These are phyloP conservation scores for Drosophila leontia DNA, from an alignment of 1,140 invertebrate species.

Conservation along the genomic window DNA sequence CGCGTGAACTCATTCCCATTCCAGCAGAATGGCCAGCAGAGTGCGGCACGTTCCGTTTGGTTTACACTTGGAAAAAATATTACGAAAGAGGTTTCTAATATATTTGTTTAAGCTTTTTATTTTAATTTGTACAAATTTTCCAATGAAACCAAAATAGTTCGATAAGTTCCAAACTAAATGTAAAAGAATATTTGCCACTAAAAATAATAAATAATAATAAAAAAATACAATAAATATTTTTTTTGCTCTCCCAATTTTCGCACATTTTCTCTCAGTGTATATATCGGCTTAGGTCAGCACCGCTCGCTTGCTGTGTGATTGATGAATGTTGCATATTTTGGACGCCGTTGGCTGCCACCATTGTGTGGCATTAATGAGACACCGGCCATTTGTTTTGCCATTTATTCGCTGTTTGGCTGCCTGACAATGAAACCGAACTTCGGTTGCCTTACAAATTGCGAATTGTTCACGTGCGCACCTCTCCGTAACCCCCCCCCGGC, in stretches of 20 bases:
- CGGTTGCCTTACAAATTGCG: slow-evolving; percentile 62
- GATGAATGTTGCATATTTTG: slow-evolving; percentile 82
- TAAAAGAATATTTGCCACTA: not conserved
- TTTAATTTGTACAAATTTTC: too few species aligned
- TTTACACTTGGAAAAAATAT: not conserved
- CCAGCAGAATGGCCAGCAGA: slow-evolving; percentile 49
- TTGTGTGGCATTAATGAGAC: slow-evolving; percentile 82
- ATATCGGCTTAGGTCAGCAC: slow-evolving; percentile 32
- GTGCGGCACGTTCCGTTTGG: slow-evolving; percentile 27
- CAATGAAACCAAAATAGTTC: too few species aligned
- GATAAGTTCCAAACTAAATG: not conserved
- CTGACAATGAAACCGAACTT: slow-evolving; percentile 65
- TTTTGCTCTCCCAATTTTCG: not conserved
- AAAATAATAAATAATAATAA: too few species aligned
- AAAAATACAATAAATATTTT: not conserved
- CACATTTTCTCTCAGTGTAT: slow-evolving; percentile 5
- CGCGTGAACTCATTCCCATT: slow-evolving; percentile 81
- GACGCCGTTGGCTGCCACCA: slow-evolving; percentile 72
- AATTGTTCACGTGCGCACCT: slow-evolving; percentile 22
- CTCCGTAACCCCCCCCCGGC: too few species aligned
- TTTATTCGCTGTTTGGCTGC: slow-evolving; percentile 44
- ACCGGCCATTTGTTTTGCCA: slow-evolving; percentile 77
- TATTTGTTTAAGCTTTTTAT: not conserved
- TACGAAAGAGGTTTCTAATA: not conserved
- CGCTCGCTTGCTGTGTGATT: slow-evolving; percentile 70